Percentiles rank a stretch among this genome's conserved stretches.
Evolutionary conservation across 2,888 invertebrate species (phyloP).

Genomic region (Tupiocoris notatus): DNA sequence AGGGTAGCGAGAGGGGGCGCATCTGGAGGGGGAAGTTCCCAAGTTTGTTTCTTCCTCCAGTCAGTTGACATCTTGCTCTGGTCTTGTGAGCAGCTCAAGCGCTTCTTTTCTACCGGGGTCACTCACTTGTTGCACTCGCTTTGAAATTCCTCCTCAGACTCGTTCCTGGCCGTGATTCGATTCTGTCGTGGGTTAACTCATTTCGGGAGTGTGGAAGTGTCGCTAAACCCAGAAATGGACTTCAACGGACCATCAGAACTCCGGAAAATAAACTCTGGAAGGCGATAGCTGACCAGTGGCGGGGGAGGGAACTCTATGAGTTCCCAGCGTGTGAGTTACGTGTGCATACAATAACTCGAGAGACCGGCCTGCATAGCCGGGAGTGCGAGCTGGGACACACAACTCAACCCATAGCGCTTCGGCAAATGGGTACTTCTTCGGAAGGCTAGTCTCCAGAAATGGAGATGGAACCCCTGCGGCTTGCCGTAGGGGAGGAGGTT

Average conservation of each 20-base stretch:
- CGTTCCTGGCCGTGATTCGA: background rate
- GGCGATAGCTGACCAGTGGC: background rate
- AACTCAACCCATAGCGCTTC: no score
- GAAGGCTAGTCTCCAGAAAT: no score
- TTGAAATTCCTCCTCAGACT: slow-evolving; percentile 7
- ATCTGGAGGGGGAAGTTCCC: background rate
- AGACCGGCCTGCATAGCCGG: no score
- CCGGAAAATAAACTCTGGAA: slow-evolving; percentile 6
- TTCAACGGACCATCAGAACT: background rate
- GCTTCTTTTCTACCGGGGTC: background rate
- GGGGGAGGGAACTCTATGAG: no score
- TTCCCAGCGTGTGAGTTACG: no score
- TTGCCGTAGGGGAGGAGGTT: no score
- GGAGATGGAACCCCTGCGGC: no score
- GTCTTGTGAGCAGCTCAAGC: no score
- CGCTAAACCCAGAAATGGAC: background rate
- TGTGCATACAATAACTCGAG: no score
- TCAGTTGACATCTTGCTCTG: background rate
- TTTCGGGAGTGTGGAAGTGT: background rate
- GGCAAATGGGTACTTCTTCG: no score
- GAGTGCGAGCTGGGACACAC: no score
- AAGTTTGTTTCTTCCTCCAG: background rate
- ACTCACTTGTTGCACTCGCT: background rate
- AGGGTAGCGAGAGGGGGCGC: background rate
- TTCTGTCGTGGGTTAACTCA: slow-evolving; percentile 1